Conservation (phyloP, 1,140 invertebrate genomes). For the Agrilus planipennis region DNA sequence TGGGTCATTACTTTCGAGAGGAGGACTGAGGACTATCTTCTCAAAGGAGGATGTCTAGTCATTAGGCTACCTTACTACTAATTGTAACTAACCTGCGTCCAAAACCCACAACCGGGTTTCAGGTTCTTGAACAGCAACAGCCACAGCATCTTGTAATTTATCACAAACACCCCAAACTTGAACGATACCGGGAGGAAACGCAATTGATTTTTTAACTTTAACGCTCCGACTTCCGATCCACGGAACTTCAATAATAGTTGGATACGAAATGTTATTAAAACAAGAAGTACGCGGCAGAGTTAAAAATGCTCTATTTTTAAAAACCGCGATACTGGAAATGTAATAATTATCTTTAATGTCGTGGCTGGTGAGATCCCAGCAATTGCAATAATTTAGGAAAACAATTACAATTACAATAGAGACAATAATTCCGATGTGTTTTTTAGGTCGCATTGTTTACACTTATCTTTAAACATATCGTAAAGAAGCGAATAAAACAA, state of each 20-base stretch:
- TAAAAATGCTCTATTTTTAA: constrained; percentile 21
- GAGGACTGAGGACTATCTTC: no score
- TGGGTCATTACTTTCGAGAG: no score
- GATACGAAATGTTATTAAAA: constrained; percentile 17
- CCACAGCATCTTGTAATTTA: constrained; percentile 21
- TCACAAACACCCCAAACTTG: constrained; percentile 22
- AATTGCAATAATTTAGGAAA: no score
- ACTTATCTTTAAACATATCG: no score
- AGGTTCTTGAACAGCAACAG: constrained; percentile 17
- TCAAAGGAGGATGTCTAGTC: no score
- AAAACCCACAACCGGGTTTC: constrained; percentile 24
- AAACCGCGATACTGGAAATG: constrained; percentile 19
- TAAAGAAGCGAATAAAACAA: no score
- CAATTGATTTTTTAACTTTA: constrained; percentile 7
- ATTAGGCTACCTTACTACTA: no score
- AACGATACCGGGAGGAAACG: constrained; percentile 8
- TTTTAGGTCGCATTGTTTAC: no score
- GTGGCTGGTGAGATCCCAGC: constrained; percentile 8
- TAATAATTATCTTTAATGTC: constrained; percentile 14
- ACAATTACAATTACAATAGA: no score
- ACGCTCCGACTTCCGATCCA: no score
- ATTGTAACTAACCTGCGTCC: no score
- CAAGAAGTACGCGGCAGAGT: constrained; percentile 21
- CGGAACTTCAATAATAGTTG: constrained; percentile 22
- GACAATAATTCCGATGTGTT: no score